Conservation (phyloP, 1,140 invertebrate species). For the Cepaea nemoralis region DNA sequence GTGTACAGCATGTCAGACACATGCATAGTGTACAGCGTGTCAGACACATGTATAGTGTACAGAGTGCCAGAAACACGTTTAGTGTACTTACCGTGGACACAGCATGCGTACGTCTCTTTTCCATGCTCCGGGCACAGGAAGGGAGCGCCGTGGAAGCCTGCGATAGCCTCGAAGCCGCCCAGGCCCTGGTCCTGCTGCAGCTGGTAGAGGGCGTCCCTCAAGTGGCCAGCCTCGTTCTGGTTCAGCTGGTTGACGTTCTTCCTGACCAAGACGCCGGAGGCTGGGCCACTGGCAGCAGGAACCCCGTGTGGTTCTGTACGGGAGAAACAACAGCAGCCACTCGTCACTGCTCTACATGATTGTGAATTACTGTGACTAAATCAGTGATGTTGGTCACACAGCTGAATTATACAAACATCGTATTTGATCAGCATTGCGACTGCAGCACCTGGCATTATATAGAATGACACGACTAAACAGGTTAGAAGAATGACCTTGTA, state of each 20-base stretch:
- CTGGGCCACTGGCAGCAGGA: not conserved
- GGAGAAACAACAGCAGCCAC: not conserved
- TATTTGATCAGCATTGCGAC: too few species aligned
- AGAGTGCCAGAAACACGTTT: too few species aligned
- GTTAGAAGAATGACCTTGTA: too few species aligned
- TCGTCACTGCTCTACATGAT: too few species aligned
- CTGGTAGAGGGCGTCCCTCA: conserved; percentile 40
- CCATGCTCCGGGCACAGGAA: conserved; percentile 40
- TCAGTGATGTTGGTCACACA: too few species aligned
- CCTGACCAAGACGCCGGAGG: not conserved
- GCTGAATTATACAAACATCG: too few species aligned
- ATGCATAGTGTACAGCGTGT: too few species aligned
- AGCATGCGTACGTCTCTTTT: conserved; percentile 36
- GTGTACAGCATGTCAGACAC: too few species aligned
- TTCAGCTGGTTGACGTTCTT: conserved; percentile 21
- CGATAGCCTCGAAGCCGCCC: conserved; percentile 48
- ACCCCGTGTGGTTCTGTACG: not conserved
- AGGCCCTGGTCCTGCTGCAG: conserved; percentile 40
- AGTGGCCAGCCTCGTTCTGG: conserved; percentile 1
- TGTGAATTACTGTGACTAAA: too few species aligned
- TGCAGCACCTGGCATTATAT: too few species aligned
- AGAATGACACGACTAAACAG: too few species aligned
- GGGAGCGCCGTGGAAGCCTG: conserved; percentile 47
- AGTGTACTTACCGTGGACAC: conserved; percentile 45
- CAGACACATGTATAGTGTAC: too few species aligned